A percentile compares a stretch with the other conserved stretches of the same genome.
phyloP scores from a whole-genome alignment of 2,797 vertebrate genomes.

The Enteromius viviparus region DNA sequence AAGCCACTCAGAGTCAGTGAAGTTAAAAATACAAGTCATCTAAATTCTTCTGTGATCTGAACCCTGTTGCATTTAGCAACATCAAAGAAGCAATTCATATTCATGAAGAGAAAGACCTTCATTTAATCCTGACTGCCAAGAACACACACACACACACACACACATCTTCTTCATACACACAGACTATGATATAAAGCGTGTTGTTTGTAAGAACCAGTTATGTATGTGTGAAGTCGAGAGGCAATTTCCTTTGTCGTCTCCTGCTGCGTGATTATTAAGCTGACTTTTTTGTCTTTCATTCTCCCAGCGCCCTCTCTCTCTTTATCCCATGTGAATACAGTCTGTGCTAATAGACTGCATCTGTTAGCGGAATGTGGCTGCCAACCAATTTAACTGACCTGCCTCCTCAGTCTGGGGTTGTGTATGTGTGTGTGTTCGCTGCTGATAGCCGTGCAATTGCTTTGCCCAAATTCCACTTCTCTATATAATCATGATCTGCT shows the following conservation, averaged over 20 bases:
- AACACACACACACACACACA: slow-evolving; percentile 14
- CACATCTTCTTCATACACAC: neutral
- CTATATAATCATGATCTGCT: slow-evolving; percentile 4
- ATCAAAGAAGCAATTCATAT: slow-evolving; percentile 50
- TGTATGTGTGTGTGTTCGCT: slow-evolving; percentile 10
- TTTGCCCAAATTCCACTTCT: slow-evolving; percentile 22
- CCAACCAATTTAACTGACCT: slow-evolving; percentile 49
- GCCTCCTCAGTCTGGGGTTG: slow-evolving; percentile 30
- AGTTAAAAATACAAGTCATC: slow-evolving; percentile 5
- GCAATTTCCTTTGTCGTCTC: slow-evolving; percentile 46
- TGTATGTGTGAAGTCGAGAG: slow-evolving; percentile 32
- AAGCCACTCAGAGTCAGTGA: slow-evolving; percentile 5
- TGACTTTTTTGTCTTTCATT: slow-evolving; percentile 51
- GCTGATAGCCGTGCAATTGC: slow-evolving; percentile 15
- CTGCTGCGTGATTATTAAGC: slow-evolving; percentile 50
- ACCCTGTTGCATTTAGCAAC: slow-evolving; percentile 36
- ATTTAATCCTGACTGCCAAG: slow-evolving; percentile 40
- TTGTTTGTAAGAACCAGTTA: slow-evolving; percentile 30
- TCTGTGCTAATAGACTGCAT: slow-evolving; percentile 45
- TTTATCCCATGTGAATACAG: slow-evolving; percentile 34
- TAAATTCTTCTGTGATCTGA: slow-evolving; percentile 31
- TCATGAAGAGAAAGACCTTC: slow-evolving; percentile 40
- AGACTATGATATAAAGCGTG: slow-evolving; percentile 26
- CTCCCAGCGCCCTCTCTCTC: slow-evolving; percentile 24
- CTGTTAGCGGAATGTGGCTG: slow-evolving; percentile 41